Evolutionary conservation across 2,113 vertebrate species (phyloP).

Genomic region (Myanophis thanlyinensis): DNA sequence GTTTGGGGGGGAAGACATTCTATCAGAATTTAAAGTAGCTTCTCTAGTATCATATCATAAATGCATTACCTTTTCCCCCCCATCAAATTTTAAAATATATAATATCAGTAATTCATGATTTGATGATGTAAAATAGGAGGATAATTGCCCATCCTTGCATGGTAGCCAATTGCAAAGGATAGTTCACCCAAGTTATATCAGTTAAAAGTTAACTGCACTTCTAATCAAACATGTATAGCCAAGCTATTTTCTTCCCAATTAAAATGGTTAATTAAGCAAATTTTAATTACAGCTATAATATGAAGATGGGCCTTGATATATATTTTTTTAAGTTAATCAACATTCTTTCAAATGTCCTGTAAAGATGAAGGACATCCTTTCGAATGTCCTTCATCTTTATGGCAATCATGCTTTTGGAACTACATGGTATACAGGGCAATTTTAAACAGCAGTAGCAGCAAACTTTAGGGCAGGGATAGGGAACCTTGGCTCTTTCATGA

Average conservation of each 20-base stretch:
- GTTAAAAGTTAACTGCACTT: not conserved
- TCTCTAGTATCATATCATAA: not conserved
- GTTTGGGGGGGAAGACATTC: not conserved
- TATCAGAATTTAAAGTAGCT: not conserved
- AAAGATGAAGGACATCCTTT: too few relatives aligned
- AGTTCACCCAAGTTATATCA: not conserved
- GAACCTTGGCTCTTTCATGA: too few relatives aligned
- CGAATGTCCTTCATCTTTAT: not conserved
- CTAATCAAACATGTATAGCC: not conserved
- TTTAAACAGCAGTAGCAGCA: not conserved
- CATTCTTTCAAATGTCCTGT: too few relatives aligned
- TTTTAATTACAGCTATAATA: not conserved
- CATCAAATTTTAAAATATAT: not conserved
- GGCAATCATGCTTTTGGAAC: not conserved
- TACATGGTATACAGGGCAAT: not conserved
- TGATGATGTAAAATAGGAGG: not conserved
- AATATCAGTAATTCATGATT: not conserved
- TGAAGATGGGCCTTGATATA: not conserved
- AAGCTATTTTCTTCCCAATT: not conserved
- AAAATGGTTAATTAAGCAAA: not conserved
- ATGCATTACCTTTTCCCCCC: fast-evolving
- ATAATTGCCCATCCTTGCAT: not conserved
- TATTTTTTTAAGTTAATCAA: too few relatives aligned
- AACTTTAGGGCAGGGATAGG: not conserved
- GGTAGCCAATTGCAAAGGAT: not conserved